Base-by-base conservation (phyloP, 2,113 vertebrate genomes). In the Stomatorhinus ivindoensis region DNA sequence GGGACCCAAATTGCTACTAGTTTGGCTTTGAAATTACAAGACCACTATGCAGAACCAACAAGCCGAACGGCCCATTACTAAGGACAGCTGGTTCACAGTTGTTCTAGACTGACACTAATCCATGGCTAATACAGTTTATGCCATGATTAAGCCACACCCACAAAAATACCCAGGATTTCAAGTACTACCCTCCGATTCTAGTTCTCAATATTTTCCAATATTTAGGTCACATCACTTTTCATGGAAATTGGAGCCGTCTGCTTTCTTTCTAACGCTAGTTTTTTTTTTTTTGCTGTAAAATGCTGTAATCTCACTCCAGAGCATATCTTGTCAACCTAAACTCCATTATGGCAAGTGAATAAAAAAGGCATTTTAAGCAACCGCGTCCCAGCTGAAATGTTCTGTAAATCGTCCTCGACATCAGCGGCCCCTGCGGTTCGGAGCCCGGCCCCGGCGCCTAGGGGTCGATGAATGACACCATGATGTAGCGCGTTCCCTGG, bases 391-490 rank as follows among this genome's bases (percentile, higher is more conserved):
- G 73, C 27, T 42, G 73, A 42, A 39, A 80, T 17, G 35, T 80
- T 8, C 35, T 35, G 3, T 21, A 82, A 7, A 82, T 44, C 3
- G 39, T 47, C 44, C 80, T 83, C 0, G 42, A 84, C 2, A 3
- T 1, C 82, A 47, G 35, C 19, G 2, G 39, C 19, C 17, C 5
- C 42, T 9, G 5, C 2, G 15, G 35, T 6, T 17, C 2, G 8
- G 13, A 47, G 3, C 10, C 42, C 80, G 31, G n/a, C 11, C 46
- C 1, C 46, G 0, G 1, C 0, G 1, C 15, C 89, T 92, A 98
- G 13, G 97, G 97, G 92, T 98, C 97, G 0, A 98, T 97, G 17
- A 98, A 98, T 47, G 97, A 97, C 90, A 98, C 97, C 96, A 97
- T 96, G 94, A 98, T 98, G 93, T 98, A 98, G 24, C 97, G 92